Evolutionary conservation across 2,113 vertebrate species (phyloP), one percentile per base, ranked within the genome.

Genomic region (Stictonetta naevosa): DNA sequence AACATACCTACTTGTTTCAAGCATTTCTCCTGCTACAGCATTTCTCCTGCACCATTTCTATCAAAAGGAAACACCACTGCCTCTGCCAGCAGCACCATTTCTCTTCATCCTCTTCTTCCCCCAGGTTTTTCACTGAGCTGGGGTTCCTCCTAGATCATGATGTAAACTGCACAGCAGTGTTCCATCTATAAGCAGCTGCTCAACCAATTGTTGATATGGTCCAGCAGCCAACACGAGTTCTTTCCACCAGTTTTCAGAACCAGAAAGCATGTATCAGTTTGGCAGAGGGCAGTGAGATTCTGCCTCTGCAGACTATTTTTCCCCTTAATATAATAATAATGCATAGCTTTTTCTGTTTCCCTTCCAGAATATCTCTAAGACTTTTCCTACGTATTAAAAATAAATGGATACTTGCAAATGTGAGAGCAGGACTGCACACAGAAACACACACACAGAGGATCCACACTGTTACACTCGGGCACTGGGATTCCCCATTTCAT

Each of bases 201-300:
- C 0, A 0, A 59, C 8, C 40, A 42, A 29, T n/a, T 62, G 6
- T 69, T 76, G 53, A 40, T 38, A 44, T 0, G 1, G 29, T 83
- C 86, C 79, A 92, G 53, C 26, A 90, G 63, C 72, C 75, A 88
- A 64, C 12, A 42, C 16, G 20, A 69, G 10, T 23, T 86, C 36
- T 66, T 44, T 53, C 48, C 58, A 83, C 26, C 1, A 3, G 11
- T 76, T 76, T 94, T 94, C 75, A 69, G 34, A 64, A 53, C 40
- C 79, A 74, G 26, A 52, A 85, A 85, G 50, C 14, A 73, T 8
- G 20, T 36, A 69, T 36, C 44, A 28, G 44, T 85, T 66, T 28
- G n/a, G 25, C 59, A 88, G 50, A 83, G 3, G 26, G 13, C 36
- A 92, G 33, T 46, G 59, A 90, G 28, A 71, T 81, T 91, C 63